A percentile compares a stretch with the other conserved stretches of the same genome.
These are phyloP conservation scores for Caenorhabditis virilis DNA, from an alignment of 2,888 invertebrate species.

Conservation along the genomic window DNA sequence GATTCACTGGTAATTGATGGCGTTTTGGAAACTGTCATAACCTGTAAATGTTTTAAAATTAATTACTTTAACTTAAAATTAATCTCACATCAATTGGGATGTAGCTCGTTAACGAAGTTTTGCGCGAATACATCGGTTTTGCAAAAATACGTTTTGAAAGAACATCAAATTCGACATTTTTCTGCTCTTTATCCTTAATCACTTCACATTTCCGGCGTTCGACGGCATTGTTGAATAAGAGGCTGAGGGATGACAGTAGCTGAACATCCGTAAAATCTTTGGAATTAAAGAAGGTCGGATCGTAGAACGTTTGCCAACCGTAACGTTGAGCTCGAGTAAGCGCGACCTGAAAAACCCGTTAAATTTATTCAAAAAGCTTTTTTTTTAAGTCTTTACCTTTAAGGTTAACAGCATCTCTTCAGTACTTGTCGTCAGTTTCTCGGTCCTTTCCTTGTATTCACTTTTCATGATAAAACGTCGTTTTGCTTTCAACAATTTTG, in stretches of 20 bases:
- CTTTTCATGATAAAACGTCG: not conserved
- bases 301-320: slow-evolving; percentile 33
- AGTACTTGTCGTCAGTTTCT: slow-evolving; percentile 10
- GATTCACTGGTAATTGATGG: too few species aligned
- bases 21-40: too few species aligned
- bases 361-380: not conserved
- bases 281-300: slow-evolving; percentile 18
- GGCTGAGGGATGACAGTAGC: not conserved
- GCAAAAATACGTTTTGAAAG: too few species aligned
- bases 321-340: slow-evolving; percentile 9
- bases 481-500: slow-evolving; percentile 11
- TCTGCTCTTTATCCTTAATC: too few species aligned
- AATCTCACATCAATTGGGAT: too few species aligned
- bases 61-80: too few species aligned
- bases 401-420: slow-evolving; percentile 17
- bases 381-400: slow-evolving; percentile 7
- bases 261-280: slow-evolving; percentile 19
- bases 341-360: slow-evolving; percentile 18
- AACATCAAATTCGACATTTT: too few species aligned
- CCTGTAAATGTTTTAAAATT: too few species aligned
- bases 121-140: too few species aligned
- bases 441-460: not conserved
- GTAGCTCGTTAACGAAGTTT: too few species aligned
- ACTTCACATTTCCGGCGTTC: too few species aligned
- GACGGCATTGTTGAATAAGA: too few species aligned